phyloP scores from a whole-genome alignment of 2,797 vertebrate species.

The Thunnus albacares region DNA sequence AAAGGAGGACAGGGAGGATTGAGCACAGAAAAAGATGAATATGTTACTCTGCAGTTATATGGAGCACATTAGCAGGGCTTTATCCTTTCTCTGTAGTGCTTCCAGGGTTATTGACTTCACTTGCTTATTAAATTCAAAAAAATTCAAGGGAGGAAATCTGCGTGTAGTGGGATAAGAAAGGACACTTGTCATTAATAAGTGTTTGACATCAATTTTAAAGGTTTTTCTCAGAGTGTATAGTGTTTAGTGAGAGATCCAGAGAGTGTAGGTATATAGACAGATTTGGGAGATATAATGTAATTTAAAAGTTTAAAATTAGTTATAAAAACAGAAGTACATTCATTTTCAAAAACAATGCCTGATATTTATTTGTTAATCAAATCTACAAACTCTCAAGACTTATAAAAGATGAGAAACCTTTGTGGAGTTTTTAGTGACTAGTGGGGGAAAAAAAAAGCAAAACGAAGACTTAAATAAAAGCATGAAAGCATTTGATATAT shows the following conservation, averaged over 20 bases:
- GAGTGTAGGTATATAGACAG: neutral
- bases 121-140: conserved; percentile 14
- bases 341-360: neutral
- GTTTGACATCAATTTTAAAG: neutral
- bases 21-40: conserved; percentile 47
- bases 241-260: neutral
- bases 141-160: neutral
- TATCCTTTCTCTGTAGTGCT: conserved; percentile 3
- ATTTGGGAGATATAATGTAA: neutral
- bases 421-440: neutral
- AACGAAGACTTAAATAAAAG: conserved; percentile 12
- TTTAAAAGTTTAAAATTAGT: neutral
- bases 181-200: neutral
- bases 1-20: conserved; percentile 38
- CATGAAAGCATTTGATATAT: conserved; percentile 3
- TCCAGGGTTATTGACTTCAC: neutral
- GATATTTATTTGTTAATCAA: neutral
- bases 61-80: conserved; percentile 15
- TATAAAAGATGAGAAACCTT: neutral
- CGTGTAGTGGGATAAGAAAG: neutral
- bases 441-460: conserved; percentile 2
- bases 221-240: neutral
- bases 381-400: conserved; percentile 13
- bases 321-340: neutral
- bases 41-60: conserved; percentile 32